Conservation (phyloP, 2,888 invertebrate species). For the Achlya flavicornis region DNA sequence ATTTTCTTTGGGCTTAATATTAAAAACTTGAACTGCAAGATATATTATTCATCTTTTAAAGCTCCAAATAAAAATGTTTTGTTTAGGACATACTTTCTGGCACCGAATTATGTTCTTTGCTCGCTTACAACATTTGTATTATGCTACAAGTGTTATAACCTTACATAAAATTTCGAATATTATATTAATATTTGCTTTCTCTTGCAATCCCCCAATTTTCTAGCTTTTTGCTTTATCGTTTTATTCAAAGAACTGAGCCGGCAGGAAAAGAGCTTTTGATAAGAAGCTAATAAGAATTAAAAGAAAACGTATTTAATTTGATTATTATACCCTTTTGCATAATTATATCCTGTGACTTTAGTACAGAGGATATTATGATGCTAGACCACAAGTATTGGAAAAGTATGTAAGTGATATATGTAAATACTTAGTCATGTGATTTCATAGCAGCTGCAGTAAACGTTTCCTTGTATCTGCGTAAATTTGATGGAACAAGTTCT, state of each 20-base stretch:
- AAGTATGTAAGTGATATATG: not conserved
- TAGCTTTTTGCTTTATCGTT: not conserved
- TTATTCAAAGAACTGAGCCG: not conserved
- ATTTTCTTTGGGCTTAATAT: slow-evolving; percentile 57
- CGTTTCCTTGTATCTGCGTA: slow-evolving; percentile 12
- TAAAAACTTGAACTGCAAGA: slow-evolving; percentile 18
- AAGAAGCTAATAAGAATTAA: not conserved
- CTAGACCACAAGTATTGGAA: not conserved
- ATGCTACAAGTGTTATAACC: slow-evolving; percentile 11
- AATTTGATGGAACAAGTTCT: slow-evolving; percentile 45
- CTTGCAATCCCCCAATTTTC: not conserved
- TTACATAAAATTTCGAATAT: not conserved
- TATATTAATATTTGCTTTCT: not conserved
- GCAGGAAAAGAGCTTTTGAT: not conserved
- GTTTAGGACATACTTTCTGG: not conserved
- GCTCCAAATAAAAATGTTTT: slow-evolving; percentile 6
- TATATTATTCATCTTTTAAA: slow-evolving; percentile 10
- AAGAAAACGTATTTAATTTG: not conserved
- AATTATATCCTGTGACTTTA: no score
- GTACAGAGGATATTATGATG: not conserved
- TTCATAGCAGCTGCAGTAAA: not conserved
- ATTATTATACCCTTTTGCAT: no score
- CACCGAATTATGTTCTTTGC: slow-evolving; percentile 5
- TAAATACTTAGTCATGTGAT: not conserved
- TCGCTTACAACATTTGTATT: slow-evolving; percentile 1